Evolutionary conservation across 2,113 vertebrate genomes (phyloP), one percentile per base, ranked within the genome.

Genomic region (Tichodroma muraria): DNA sequence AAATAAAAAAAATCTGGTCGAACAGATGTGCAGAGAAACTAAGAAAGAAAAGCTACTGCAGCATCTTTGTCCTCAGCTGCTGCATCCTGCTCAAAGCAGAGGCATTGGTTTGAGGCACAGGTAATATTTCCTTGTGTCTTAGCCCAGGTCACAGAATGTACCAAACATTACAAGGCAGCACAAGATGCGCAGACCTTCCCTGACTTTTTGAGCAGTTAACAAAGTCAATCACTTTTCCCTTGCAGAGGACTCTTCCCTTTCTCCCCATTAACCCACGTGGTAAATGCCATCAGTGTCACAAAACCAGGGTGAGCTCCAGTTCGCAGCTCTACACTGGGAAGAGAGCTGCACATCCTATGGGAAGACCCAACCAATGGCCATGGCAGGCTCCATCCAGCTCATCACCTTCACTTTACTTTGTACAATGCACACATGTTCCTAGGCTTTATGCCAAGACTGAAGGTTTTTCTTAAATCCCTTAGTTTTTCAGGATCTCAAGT

Each of bases 261-360:
- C 47, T 20, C 17, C 12, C 6, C 5, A 5, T 4, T 20, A 63
- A 49, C 33, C 2, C 10, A 15, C 2, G 0, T 2, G 2, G 35
- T 8, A 30, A 64, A 56, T 0, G 2, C 42, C 63, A 70, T 2
- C 45, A 23, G 49, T 6, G 35, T 12, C 6, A 5, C 63, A 52
- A 70, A 65, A 33, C 8, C 63, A 71, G 18, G 1, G 3, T 1
- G 33, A 90, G 31, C 30, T 50, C 22, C 35, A 24, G 69, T 12
- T 70, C 4, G 6, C 56, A 83, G 6, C 14, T 24, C 56, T 12
- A 5, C 0, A 0, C 25, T 15, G 12, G 15, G 33, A 49, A 37
- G 12, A 53, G 6, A 57, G 42, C 9, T 3, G 6, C 16, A 37
- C 59, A 40, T 49, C 47, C 35, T 6, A 7, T 1, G 4, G 61